phyloP scores from a whole-genome alignment of 1,140 invertebrate genomes.

The Polypedilum pembai region DNA sequence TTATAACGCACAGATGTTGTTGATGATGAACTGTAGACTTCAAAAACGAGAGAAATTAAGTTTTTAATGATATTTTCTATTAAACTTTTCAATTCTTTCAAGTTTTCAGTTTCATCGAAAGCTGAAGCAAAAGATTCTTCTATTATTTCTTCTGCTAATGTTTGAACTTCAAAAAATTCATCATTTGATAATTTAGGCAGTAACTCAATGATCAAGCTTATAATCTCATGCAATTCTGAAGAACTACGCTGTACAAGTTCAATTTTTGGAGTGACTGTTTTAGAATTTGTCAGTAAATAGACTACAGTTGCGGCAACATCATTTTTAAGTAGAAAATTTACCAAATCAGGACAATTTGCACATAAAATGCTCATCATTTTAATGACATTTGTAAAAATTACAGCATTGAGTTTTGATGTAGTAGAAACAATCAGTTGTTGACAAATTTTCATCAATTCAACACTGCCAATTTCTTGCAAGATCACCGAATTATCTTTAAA shows the following conservation, averaged over 20 bases:
- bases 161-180: conserved; percentile 89
- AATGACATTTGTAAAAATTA: conserved; percentile 92
- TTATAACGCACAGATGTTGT: conserved; percentile 93
- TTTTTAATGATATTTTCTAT: conserved; percentile 75
- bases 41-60: conserved; percentile 85
- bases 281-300: conserved; percentile 80
- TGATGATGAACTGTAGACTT: conserved; percentile 95
- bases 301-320: conserved; percentile 92
- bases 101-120: conserved; percentile 60
- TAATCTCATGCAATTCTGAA: conserved; percentile 94
- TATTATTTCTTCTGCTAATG: conserved; percentile 68
- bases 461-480: conserved; percentile 90
- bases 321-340: conserved; percentile 81
- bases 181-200: conserved; percentile 92
- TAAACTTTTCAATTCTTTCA: conserved; percentile 56
- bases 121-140: conserved; percentile 38
- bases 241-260: conserved; percentile 83
- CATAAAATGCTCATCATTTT: conserved; percentile 94
- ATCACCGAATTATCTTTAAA: conserved; percentile 86
- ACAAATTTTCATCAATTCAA: conserved; percentile 83
- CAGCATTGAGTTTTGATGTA: conserved; percentile 84
- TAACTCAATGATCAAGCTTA: conserved; percentile 88
- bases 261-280: conserved; percentile 48
- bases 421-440: conserved; percentile 88
- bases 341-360: conserved; percentile 84